Conservation (phyloP, 1,140 invertebrate species). For the Conus betulinus region DNA sequence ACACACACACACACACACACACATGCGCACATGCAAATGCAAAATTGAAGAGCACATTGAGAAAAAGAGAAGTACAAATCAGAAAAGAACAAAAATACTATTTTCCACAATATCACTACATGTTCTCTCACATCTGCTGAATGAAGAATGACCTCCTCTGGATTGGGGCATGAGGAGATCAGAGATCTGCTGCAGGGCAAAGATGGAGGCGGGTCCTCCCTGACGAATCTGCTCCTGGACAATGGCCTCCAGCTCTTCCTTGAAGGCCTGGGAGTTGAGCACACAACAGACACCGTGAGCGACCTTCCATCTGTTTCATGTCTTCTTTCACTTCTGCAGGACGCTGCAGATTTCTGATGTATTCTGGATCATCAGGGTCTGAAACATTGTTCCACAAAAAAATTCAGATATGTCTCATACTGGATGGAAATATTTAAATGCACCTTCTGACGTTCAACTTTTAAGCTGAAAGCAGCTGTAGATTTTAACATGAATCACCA, state of each 20-base stretch:
- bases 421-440: not conserved
- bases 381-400: slow-evolving; percentile 21
- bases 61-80: no score
- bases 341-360: slow-evolving; percentile 76
- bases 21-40: no score
- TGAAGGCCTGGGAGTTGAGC: slow-evolving; percentile 96
- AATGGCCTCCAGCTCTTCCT: slow-evolving; percentile 97
- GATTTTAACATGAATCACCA: no score
- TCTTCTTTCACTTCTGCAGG: slow-evolving; percentile 85
- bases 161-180: slow-evolving; percentile 80
- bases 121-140: slow-evolving; percentile 45
- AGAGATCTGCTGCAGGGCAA: slow-evolving; percentile 93
- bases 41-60: no score
- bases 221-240: slow-evolving; percentile 82
- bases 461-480: not conserved
- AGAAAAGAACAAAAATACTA: no score
- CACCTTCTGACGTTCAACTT: slow-evolving; percentile 5
- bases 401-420: slow-evolving; percentile 2
- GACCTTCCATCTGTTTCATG: slow-evolving; percentile 96
- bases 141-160: slow-evolving; percentile 38
- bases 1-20: no score
- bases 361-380: slow-evolving; percentile 79
- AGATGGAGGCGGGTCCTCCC: slow-evolving; percentile 82
- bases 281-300: slow-evolving; percentile 98
- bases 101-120: no score